Base-by-base conservation (phyloP, 2,888 invertebrate genomes). In the Ashinkailepas kermadecensis region DNA sequence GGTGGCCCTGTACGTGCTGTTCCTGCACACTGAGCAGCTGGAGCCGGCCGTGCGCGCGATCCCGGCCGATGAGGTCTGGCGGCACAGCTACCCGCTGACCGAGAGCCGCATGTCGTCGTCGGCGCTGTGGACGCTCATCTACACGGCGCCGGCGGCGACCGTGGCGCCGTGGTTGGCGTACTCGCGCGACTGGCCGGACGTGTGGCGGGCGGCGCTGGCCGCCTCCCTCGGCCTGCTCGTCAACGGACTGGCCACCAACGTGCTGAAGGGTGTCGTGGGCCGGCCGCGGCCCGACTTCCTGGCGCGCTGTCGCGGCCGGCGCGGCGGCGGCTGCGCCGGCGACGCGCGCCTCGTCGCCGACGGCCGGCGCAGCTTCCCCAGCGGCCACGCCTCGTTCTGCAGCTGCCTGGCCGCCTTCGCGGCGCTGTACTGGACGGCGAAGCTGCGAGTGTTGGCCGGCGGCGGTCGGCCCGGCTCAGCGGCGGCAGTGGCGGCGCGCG, bases 351-450 rank as follows among this genome's bases (percentile, higher is more conserved):
- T 89, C 0, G 89, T 95, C 10, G 91, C 91, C 87, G 94, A 96
- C 83, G 95, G 95, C 0, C 89, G 93, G 83, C 95, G 95, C 87
- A 95, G 95, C 83, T 96, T 96, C 86, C 96, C 95, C 0, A 95
- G 95, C 86, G 95, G 95, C 2, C 96, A 96, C 87, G 92, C 95
- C 78, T 93, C 95, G 39, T 90, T 94, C 94, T 88, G 91, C 93
- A 4, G 95, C 95, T 88, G 91, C 93, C 80, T 92, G 93, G 58
- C 91, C 88, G 92, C 92, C 10, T 92, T 93, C 86, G 89, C 92
- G 25, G 88, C 92, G 0, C 88, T 92, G 56, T 95, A 94, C 88
- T 86, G 81, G 92, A 92, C 84, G 93, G 93, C 0, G 92, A 94
- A 82, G 88, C 95, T 81, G 90, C 92, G 67, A 90, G 92, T 80